Conservation (phyloP, 2,888 invertebrate species). For the Acronicta aceris region DNA sequence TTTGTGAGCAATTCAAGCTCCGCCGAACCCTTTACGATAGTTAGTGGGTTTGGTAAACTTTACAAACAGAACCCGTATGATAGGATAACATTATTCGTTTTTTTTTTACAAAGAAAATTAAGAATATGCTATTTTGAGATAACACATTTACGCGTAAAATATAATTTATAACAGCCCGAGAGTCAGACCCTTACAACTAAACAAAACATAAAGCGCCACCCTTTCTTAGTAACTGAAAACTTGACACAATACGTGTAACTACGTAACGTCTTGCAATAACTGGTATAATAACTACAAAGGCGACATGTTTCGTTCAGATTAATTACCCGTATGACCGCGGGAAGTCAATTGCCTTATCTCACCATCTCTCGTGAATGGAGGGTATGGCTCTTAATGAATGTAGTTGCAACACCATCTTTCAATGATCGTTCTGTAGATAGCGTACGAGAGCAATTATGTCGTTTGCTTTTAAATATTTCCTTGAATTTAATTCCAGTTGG, state of each 20-base stretch:
- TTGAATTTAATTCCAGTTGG: background rate
- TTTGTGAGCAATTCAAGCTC: no score
- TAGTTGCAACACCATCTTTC: conserved; percentile 62
- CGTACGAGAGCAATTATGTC: conserved; percentile 40
- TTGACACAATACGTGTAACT: conserved; percentile 58
- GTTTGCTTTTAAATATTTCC: conserved; percentile 32
- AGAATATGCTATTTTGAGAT: conserved; percentile 19
- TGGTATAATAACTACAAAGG: conserved; percentile 55
- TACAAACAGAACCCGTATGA: background rate
- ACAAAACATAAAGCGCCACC: conserved; percentile 32
- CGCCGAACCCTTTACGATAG: no score
- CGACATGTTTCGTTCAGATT: conserved; percentile 63
- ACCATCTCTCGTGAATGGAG: conserved; percentile 67
- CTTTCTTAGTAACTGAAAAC: conserved; percentile 55
- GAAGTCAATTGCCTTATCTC: conserved; percentile 85
- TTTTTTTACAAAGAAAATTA: background rate
- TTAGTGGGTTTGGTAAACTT: no score
- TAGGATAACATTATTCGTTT: background rate
- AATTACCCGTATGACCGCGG: conserved; percentile 87
- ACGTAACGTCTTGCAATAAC: conserved; percentile 65
- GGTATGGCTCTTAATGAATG: conserved; percentile 58
- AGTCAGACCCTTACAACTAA: conserved; percentile 35
- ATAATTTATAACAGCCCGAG: conserved; percentile 38
- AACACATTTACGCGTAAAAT: conserved; percentile 30
- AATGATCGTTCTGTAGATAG: conserved; percentile 48